Percentiles rank a stretch among this genome's conserved stretches.
Evolutionary conservation across 2,888 invertebrate species (phyloP).

Genomic region (Polietes domitor): DNA sequence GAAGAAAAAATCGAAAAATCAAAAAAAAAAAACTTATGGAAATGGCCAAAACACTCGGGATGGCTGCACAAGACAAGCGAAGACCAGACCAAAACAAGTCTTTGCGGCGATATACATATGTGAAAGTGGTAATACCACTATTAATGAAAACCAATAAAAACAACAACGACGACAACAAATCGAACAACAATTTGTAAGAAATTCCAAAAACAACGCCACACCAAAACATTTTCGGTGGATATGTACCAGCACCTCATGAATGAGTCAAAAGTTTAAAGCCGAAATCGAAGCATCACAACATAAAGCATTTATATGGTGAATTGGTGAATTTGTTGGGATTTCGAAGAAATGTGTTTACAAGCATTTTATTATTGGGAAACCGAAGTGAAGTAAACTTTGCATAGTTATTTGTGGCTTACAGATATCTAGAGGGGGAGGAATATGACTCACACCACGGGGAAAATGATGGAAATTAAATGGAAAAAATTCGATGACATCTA

Average conservation of each 20-base stretch:
- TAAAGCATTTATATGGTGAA: background rate
- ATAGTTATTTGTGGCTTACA: background rate
- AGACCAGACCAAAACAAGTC: conserved; percentile 41
- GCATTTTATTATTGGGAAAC: background rate
- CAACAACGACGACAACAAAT: conserved; percentile 30
- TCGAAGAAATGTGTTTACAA: background rate
- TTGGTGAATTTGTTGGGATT: background rate
- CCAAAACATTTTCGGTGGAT: background rate
- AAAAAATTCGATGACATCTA: too few relatives aligned
- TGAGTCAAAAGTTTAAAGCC: background rate
- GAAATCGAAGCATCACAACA: background rate
- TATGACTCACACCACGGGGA: background rate
- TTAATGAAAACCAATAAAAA: conserved; percentile 21
- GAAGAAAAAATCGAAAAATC: conserved; percentile 2
- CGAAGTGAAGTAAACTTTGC: background rate
- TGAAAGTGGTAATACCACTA: conserved; percentile 66
- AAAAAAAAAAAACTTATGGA: conserved; percentile 13
- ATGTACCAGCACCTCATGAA: background rate
- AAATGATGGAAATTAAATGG: background rate
- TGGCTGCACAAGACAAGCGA: conserved; percentile 20
- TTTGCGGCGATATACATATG: conserved; percentile 46
- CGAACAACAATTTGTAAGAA: conserved; percentile 30
- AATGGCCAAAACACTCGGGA: conserved; percentile 16
- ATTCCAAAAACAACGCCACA: conserved; percentile 17
- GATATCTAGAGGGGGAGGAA: background rate